phyloP scores from a whole-genome alignment of 2,113 vertebrate species.

The Pycnonotus jocosus region DNA sequence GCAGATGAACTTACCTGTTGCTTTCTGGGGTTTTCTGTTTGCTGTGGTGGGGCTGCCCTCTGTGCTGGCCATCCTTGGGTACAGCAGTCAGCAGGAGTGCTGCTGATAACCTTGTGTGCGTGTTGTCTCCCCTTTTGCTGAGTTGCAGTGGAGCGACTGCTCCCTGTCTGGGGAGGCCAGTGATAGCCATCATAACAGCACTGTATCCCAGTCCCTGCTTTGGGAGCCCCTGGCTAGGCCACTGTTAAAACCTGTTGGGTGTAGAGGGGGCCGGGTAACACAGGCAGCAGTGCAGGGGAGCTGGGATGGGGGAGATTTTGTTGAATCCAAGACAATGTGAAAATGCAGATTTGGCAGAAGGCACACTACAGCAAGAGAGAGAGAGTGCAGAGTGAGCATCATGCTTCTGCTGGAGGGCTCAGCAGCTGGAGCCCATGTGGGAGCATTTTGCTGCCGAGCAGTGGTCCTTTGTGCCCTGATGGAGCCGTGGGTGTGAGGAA shows the following conservation, averaged over 20 bases:
- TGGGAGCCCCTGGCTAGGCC: background rate
- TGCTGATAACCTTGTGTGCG: accelerated
- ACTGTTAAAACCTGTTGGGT: background rate
- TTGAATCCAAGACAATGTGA: background rate
- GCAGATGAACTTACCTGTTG: background rate
- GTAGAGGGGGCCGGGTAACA: accelerated
- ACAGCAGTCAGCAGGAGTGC: accelerated
- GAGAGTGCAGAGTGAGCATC: background rate
- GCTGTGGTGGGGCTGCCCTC: background rate
- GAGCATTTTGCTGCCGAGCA: background rate
- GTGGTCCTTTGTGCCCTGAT: background rate
- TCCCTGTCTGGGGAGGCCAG: accelerated
- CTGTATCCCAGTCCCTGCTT: accelerated
- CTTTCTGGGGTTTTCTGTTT: background rate
- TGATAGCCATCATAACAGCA: background rate
- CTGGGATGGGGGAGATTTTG: background rate
- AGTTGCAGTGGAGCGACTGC: background rate
- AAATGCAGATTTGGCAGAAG: background rate
- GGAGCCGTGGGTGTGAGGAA: accelerated
- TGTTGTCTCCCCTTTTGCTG: background rate
- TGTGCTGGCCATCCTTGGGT: background rate
- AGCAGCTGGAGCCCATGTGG: background rate
- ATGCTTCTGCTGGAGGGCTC: background rate
- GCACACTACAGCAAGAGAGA: background rate
- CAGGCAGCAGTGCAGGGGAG: background rate